A percentile compares a stretch with the other conserved stretches of the same genome.
These are phyloP conservation scores for Peromyscus leucopus DNA, from an alignment of 2,113 vertebrate species.

Conservation along the genomic window DNA sequence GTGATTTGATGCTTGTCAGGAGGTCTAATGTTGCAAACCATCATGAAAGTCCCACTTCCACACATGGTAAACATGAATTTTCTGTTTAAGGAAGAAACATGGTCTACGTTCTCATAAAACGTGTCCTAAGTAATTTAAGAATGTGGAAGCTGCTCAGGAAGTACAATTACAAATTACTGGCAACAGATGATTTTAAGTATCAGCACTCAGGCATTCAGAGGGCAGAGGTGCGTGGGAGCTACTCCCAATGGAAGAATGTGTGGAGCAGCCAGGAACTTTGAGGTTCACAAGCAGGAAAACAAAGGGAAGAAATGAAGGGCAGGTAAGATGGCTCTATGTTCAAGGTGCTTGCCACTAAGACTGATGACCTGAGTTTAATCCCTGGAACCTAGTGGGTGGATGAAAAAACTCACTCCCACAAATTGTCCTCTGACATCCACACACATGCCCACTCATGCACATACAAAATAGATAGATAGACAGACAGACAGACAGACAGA, in stretches of 20 bases:
- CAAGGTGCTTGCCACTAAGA: not conserved
- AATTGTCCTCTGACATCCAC: not conserved
- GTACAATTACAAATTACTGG: not conserved
- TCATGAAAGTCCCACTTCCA: conserved; percentile 33
- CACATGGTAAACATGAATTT: conserved; percentile 7
- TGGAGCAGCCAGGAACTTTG: not conserved
- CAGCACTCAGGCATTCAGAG: not conserved
- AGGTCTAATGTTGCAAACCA: conserved; percentile 3
- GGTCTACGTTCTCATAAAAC: not conserved
- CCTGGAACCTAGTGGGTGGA: not conserved
- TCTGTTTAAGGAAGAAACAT: not conserved
- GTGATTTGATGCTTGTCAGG: not conserved
- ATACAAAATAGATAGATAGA: no score
- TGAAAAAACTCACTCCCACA: not conserved
- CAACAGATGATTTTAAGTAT: not conserved
- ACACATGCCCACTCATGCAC: not conserved
- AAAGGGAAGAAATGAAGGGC: not conserved
- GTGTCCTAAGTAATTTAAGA: not conserved
- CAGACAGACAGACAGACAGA: not conserved
- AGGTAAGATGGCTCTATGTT: not conserved
- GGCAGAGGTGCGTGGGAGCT: not conserved
- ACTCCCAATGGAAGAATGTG: not conserved
- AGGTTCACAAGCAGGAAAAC: not conserved
- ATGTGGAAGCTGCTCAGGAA: conserved; percentile 13
- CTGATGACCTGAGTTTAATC: not conserved